Evolutionary conservation across 2,797 vertebrate genomes (phyloP), one percentile per base, ranked within the genome.

Genomic region (Sylvia borin): DNA sequence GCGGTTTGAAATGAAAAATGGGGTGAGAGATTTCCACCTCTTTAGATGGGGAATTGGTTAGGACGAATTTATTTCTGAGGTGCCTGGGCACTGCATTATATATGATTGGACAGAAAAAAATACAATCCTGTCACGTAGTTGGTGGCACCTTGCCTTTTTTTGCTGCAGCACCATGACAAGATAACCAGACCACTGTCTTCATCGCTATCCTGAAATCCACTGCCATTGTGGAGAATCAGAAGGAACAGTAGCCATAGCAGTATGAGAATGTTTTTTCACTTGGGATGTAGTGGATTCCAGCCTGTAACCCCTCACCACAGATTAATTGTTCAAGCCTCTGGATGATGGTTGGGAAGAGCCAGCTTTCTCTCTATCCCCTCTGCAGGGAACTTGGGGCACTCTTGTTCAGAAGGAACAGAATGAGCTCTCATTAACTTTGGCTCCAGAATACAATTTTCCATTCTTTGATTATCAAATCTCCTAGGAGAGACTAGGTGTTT

Each of bases 391-490:
- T 0, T 6, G 24, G 32, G 47, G 8, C 21, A 38, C 74, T 31
- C 32, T 60, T 22, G 13, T 72, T 78, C 53, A 65, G 25, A 22
- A 90, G 29, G 71, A 87, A 81, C 34, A 45, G 65, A 87, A 72
- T 54, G 53, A 88, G 24, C 57, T 89, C 60, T 91, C 81, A 74
- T 95, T 96, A 95, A 88, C 92, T 96, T 92, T 48, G 38, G 45
- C 83, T 95, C 48, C 43, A 53, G 91, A 96, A 96, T 40, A 72
- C 29, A 57, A 27, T 95, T 95, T 96, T 89, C 88, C 90, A 60
- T 65, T 95, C 83, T 67, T 64, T 95, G 76, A 93, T 93, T 96
- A 83, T 76, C 75, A 95, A 94, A 92, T 92, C 77, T 64, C 81
- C 31, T 38, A 89, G 93, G 91, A 96, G 20, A 53, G 16, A 60